These are phyloP conservation scores for Macropis europaea DNA, from an alignment of 2,888 invertebrate genomes.

Conservation along the genomic window DNA sequence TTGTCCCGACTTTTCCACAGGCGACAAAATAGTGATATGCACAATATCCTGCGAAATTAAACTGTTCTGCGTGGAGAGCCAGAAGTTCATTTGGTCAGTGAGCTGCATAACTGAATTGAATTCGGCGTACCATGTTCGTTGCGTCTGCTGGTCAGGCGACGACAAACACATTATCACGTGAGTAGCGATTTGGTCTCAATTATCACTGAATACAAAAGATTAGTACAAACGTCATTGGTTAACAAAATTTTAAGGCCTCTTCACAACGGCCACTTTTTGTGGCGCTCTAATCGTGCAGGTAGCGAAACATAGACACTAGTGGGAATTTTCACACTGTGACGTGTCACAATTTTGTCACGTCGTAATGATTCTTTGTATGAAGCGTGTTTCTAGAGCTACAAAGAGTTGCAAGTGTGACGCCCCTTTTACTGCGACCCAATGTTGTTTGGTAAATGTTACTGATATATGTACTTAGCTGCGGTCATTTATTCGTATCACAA, in stretches of 20 bases:
- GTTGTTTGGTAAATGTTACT: slow-evolving; percentile 3
- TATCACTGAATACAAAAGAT: neutral
- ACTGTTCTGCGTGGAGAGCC: slow-evolving; percentile 36
- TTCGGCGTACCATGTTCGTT: slow-evolving; percentile 40
- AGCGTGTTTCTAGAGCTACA: too few species aligned
- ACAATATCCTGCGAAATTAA: slow-evolving; percentile 14
- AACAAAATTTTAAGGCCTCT: too few species aligned
- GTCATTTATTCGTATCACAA: neutral
- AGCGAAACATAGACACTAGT: too few species aligned
- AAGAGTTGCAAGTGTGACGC: neutral
- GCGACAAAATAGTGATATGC: slow-evolving; percentile 48
- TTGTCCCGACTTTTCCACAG: slow-evolving; percentile 10
- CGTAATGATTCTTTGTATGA: too few species aligned
- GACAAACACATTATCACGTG: slow-evolving; percentile 66
- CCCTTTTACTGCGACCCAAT: neutral
- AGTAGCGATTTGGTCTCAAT: slow-evolving; percentile 36
- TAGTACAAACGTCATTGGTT: neutral
- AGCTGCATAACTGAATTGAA: slow-evolving; percentile 20
- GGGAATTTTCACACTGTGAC: too few species aligned
- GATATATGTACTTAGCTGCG: neutral
- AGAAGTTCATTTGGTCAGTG: slow-evolving; percentile 58
- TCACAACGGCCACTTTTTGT: too few species aligned
- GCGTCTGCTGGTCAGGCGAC: slow-evolving; percentile 62
- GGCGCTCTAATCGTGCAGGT: too few species aligned
- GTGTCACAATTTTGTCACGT: too few species aligned